These are phyloP conservation scores for Eira barbara DNA, from an alignment of 2,113 vertebrate genomes.

Conservation along the genomic window DNA sequence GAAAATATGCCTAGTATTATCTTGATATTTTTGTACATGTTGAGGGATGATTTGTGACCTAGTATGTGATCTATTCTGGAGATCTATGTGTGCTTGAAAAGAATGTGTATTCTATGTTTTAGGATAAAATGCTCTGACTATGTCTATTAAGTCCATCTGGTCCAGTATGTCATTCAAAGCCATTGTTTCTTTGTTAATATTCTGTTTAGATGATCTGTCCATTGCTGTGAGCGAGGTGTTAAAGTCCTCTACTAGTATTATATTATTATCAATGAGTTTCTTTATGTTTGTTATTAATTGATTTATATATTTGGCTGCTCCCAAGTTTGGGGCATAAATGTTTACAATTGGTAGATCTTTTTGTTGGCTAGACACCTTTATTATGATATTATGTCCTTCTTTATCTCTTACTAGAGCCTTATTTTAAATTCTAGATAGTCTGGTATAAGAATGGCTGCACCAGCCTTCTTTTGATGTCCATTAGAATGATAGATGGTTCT, in stretches of 20 bases:
- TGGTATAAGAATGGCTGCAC: background rate
- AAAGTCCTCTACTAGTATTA: too few relatives aligned
- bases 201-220: too few relatives aligned
- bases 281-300: background rate
- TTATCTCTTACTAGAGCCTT: background rate
- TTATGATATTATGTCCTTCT: background rate
- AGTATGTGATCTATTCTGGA: too few relatives aligned
- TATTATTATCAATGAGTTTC: too few relatives aligned
- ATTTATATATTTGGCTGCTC: background rate
- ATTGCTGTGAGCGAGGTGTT: too few relatives aligned
- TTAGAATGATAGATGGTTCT: background rate
- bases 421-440: background rate
- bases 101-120: too few relatives aligned
- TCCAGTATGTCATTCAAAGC: too few relatives aligned
- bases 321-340: background rate
- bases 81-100: too few relatives aligned
- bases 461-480: background rate
- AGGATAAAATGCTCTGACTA: too few relatives aligned
- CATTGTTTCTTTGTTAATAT: too few relatives aligned
- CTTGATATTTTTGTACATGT: background rate
- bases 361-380: background rate
- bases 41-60: background rate
- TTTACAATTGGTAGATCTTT: background rate
- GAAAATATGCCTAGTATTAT: background rate
- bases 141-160: too few relatives aligned